These are phyloP conservation scores for Epicampocera succincta DNA, from an alignment of 2,888 invertebrate species.

Conservation along the genomic window DNA sequence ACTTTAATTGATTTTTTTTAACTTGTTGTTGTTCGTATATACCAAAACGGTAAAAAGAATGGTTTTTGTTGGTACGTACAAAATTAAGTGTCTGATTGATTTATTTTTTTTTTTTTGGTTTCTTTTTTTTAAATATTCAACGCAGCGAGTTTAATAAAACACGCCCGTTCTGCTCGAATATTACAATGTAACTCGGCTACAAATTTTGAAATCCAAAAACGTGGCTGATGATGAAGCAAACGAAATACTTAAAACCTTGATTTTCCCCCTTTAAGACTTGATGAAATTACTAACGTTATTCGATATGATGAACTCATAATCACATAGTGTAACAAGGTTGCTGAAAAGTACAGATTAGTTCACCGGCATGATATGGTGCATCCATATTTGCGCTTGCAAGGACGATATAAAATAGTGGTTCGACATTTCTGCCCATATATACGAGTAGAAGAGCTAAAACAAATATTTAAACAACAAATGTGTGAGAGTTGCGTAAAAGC, in stretches of 20 bases:
- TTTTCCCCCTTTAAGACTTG: conserved; percentile 4
- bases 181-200: no score
- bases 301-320: conserved; percentile 40
- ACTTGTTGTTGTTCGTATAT: no score
- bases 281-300: background rate
- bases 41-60: no score
- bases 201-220: background rate
- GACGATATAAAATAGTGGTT: conserved; percentile 38
- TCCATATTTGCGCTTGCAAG: conserved; percentile 4
- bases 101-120: no score
- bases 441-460: conserved; percentile 3
- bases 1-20: no score
- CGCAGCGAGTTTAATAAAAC: no score
- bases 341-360: conserved; percentile 6
- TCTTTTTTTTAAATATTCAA: no score
- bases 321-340: conserved; percentile 21
- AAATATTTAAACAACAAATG: conserved; percentile 14
- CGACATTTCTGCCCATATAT: background rate
- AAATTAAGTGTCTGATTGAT: no score
- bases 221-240: background rate
- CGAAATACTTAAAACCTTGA: conserved; percentile 1
- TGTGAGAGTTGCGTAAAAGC: conserved; percentile 12
- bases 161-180: no score
- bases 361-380: conserved; percentile 37
- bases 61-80: no score